Percentiles rank a stretch among this genome's conserved stretches.
These are phyloP conservation scores for Xylophagus ater DNA, from an alignment of 2,888 invertebrate genomes.

Conservation along the genomic window DNA sequence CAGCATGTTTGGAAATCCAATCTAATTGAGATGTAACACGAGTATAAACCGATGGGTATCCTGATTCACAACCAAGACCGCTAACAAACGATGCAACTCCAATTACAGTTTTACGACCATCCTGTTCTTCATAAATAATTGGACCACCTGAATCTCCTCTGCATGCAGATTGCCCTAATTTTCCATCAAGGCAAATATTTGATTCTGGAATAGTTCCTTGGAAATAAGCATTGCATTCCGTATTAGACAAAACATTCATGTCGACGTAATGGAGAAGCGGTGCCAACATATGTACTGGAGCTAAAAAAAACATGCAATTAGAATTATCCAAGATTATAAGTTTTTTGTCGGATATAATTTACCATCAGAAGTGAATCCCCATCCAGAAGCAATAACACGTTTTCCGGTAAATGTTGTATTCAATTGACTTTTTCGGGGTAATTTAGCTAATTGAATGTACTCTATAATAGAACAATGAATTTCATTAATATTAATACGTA, in stretches of 20 bases:
- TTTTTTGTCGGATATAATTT: not conserved
- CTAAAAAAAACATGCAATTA: not conserved
- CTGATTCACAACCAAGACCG: conserved; percentile 8
- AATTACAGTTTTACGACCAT: conserved; percentile 1
- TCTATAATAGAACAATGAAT: not conserved
- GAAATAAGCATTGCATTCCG: not conserved
- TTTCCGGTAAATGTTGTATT: conserved; percentile 31
- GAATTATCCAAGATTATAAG: not conserved
- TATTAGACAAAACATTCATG: not conserved
- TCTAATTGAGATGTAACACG: conserved; percentile 10
- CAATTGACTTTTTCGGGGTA: conserved; percentile 30
- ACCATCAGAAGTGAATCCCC: conserved; percentile 37
- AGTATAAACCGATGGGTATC: conserved; percentile 10
- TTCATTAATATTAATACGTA: not conserved
- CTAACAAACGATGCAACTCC: conserved; percentile 11
- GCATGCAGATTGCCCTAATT: conserved; percentile 6
- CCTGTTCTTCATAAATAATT: conserved; percentile 1
- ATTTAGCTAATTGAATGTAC: not conserved
- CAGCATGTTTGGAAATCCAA: conserved; percentile 12
- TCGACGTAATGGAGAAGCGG: conserved; percentile 1
- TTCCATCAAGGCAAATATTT: conserved; percentile 9
- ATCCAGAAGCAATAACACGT: conserved; percentile 39
- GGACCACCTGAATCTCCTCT: conserved; percentile 15
- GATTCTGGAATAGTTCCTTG: not conserved
- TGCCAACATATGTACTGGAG: not conserved